Evolutionary conservation across 2,888 invertebrate genomes (phyloP).

Genomic region (Drosophila lutescens): DNA sequence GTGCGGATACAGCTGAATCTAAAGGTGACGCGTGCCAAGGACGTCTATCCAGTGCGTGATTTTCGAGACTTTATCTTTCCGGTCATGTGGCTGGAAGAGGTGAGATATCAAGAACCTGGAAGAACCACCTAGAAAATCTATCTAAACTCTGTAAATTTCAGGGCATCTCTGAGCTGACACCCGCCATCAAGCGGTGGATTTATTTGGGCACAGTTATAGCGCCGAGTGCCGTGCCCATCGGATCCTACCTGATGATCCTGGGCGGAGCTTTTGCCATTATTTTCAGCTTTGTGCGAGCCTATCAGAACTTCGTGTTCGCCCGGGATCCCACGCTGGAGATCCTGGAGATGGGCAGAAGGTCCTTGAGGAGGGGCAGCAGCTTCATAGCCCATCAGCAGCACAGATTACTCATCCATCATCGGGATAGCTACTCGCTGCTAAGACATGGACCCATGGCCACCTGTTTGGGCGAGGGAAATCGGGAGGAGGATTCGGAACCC

Average conservation of each 20-base stretch:
- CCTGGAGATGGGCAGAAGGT: slow-evolving; percentile 90
- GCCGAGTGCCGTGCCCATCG: slow-evolving; percentile 88
- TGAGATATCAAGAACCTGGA: slow-evolving; percentile 84
- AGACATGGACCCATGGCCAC: slow-evolving; percentile 68
- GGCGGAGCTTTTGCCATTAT: slow-evolving; percentile 88
- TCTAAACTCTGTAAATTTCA: slow-evolving; percentile 71
- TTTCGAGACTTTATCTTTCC: slow-evolving; percentile 93
- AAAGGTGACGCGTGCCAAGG: slow-evolving; percentile 90
- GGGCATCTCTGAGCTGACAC: slow-evolving; percentile 92
- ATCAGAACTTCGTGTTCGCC: slow-evolving; percentile 90
- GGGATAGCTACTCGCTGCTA: slow-evolving; percentile 83
- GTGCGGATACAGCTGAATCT: slow-evolving; percentile 92
- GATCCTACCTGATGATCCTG: slow-evolving; percentile 90
- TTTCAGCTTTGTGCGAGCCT: slow-evolving; percentile 89
- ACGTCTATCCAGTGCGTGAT: slow-evolving; percentile 89
- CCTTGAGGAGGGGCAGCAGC: slow-evolving; percentile 87
- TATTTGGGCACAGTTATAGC: slow-evolving; percentile 92
- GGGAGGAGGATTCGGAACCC: slow-evolving; percentile 72
- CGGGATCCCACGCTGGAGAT: slow-evolving; percentile 89
- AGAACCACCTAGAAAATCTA: not conserved
- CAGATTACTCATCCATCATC: slow-evolving; percentile 71
- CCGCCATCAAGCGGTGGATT: slow-evolving; percentile 92
- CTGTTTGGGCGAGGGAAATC: slow-evolving; percentile 61
- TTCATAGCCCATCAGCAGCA: slow-evolving; percentile 84
- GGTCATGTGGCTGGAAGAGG: slow-evolving; percentile 95